A percentile compares a stretch with the other conserved stretches of the same genome.
These are phyloP conservation scores for Vulpes ferrilata DNA, from an alignment of 2,113 vertebrate genomes.

Conservation along the genomic window DNA sequence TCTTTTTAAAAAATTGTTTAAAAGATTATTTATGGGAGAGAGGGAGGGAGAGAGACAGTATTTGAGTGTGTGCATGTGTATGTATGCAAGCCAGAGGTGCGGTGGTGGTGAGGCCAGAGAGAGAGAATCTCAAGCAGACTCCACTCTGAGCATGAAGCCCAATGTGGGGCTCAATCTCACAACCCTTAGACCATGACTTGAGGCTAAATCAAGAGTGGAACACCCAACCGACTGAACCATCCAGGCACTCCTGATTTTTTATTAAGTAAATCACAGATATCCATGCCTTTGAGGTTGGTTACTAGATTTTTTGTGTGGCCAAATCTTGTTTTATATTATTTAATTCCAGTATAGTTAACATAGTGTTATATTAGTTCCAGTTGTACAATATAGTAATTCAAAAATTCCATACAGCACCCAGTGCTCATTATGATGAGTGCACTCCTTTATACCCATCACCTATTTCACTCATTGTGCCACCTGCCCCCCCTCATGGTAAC, in stretches of 20 bases:
- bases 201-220: not conserved
- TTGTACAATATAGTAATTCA: not conserved
- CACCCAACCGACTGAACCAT: not conserved
- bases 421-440: not conserved
- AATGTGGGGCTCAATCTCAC: not conserved
- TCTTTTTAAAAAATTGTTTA: not conserved
- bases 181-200: not conserved
- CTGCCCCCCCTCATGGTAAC: not conserved
- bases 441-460: not conserved
- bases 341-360: not conserved
- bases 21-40: not conserved
- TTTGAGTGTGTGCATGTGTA: no score
- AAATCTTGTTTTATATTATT: not conserved
- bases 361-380: not conserved
- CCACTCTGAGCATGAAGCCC: not conserved
- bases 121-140: not conserved
- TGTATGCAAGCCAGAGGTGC: not conserved
- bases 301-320: not conserved
- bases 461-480: not conserved
- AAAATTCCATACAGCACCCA: not conserved
- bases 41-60: not conserved
- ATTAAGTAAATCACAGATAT: not conserved
- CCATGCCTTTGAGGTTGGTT: not conserved
- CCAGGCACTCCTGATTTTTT: not conserved
- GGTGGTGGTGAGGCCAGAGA: not conserved